Conservation (phyloP, 2,797 vertebrate genomes). For the Xiphorhynchus erythropygius region DNA sequence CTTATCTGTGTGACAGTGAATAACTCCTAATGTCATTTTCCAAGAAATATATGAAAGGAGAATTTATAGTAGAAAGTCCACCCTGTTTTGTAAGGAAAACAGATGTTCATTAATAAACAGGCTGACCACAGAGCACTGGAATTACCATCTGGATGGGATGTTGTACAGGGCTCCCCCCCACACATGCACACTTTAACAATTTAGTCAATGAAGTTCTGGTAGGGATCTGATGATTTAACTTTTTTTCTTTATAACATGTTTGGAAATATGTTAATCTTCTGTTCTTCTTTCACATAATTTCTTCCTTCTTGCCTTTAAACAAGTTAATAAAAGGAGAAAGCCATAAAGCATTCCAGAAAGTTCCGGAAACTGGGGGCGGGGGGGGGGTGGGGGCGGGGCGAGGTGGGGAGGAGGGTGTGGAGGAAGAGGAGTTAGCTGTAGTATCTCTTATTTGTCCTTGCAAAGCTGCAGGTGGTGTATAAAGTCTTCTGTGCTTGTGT, state of each 20-base stretch:
- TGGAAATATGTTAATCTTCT: not conserved
- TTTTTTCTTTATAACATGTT: not conserved
- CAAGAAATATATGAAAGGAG: constrained; percentile 66
- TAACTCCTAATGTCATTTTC: constrained; percentile 27
- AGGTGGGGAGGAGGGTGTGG: too few species aligned
- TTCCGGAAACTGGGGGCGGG: not conserved
- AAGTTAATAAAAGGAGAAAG: not conserved
- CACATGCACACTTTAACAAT: not conserved
- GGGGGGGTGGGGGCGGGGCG: too few species aligned
- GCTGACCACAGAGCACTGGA: constrained; percentile 59
- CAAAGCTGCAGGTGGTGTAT: not conserved
- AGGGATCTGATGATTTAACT: not conserved
- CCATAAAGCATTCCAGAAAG: not conserved
- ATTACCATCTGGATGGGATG: constrained; percentile 21
- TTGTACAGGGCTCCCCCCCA: not conserved
- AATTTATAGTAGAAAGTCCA: constrained; percentile 67
- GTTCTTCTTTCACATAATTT: not conserved
- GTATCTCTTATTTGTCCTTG: not conserved
- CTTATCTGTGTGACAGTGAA: not conserved
- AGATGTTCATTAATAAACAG: constrained; percentile 69
- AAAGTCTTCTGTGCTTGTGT: not conserved
- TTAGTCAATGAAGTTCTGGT: not conserved
- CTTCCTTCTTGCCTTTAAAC: not conserved
- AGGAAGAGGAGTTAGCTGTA: not conserved
- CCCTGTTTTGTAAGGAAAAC: constrained; percentile 68